Evolutionary conservation across 2,888 invertebrate genomes (phyloP).

Genomic region (Euplagia quadripunctaria): DNA sequence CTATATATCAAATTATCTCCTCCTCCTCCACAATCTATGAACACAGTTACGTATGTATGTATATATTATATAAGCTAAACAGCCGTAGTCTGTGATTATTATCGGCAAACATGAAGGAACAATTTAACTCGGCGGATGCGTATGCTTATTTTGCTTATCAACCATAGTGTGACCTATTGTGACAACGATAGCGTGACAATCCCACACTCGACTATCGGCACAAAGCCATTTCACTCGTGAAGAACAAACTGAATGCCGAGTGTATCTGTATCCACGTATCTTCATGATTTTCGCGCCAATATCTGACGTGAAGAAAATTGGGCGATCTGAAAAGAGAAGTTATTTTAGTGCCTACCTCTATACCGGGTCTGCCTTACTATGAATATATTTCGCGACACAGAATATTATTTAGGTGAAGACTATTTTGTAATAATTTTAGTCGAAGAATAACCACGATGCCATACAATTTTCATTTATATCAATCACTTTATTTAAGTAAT

Average conservation of each 20-base stretch:
- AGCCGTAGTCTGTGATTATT: background rate
- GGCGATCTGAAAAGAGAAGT: constrained; percentile 64
- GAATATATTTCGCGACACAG: background rate
- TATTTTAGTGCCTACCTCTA: constrained; percentile 2
- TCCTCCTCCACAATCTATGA: background rate
- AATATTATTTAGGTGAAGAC: background rate
- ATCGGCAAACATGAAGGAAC: constrained; percentile 15
- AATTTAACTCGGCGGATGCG: constrained; percentile 68
- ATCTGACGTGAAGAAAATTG: constrained; percentile 75
- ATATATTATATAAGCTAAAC: background rate
- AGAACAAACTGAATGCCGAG: constrained; percentile 80
- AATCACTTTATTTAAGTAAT: background rate
- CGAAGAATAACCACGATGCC: constrained; percentile 4
- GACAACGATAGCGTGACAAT: constrained; percentile 78
- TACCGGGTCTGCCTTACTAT: background rate
- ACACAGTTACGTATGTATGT: background rate
- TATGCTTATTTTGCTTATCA: constrained; percentile 76
- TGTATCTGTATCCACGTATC: constrained; percentile 78
- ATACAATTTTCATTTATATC: background rate
- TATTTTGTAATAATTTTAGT: background rate
- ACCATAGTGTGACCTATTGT: constrained; percentile 79
- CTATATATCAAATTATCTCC: background rate
- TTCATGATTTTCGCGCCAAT: constrained; percentile 79
- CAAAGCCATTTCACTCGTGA: constrained; percentile 81
- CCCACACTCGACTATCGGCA: constrained; percentile 71